Conservation (phyloP, 2,888 invertebrate genomes). For the Caradrina clavipalpis region DNA sequence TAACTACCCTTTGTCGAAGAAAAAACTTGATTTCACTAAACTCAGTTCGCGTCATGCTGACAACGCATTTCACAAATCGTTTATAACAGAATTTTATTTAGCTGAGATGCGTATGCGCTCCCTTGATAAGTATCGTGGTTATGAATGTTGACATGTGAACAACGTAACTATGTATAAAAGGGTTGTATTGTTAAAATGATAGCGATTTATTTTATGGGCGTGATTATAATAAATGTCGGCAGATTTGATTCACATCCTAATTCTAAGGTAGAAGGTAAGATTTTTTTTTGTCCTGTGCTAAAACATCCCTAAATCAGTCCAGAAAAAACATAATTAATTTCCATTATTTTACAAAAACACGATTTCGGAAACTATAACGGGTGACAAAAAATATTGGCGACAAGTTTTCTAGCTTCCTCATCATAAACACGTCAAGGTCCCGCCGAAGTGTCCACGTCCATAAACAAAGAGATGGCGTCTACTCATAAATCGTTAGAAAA, state of each 20-base stretch:
- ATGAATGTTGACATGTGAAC: slow-evolving; percentile 83
- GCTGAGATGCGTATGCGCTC: slow-evolving; percentile 73
- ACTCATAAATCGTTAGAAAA: slow-evolving; percentile 79
- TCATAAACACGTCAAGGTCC: slow-evolving; percentile 72
- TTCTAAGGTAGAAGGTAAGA: background rate
- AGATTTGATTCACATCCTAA: slow-evolving; percentile 11
- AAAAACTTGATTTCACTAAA: slow-evolving; percentile 79
- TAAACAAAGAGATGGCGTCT: slow-evolving; percentile 73
- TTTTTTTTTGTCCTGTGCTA: background rate
- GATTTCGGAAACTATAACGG: slow-evolving; percentile 14
- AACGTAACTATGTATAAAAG: slow-evolving; percentile 72
- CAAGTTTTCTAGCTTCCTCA: slow-evolving; percentile 68
- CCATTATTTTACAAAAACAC: background rate
- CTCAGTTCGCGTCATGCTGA: slow-evolving; percentile 87
- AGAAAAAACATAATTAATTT: slow-evolving; percentile 1
- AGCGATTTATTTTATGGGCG: slow-evolving; percentile 78
- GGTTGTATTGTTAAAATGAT: slow-evolving; percentile 79
- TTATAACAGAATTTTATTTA: slow-evolving; percentile 86
- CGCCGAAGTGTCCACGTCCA: slow-evolving; percentile 72
- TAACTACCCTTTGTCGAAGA: slow-evolving; percentile 73
- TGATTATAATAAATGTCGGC: slow-evolving; percentile 67
- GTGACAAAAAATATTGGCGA: slow-evolving; percentile 46
- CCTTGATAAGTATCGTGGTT: slow-evolving; percentile 84
- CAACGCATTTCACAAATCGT: slow-evolving; percentile 87
- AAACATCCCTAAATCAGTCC: background rate